Evolutionary conservation across 2,797 vertebrate genomes (phyloP).

Genomic region (Phalanger gymnotis): DNA sequence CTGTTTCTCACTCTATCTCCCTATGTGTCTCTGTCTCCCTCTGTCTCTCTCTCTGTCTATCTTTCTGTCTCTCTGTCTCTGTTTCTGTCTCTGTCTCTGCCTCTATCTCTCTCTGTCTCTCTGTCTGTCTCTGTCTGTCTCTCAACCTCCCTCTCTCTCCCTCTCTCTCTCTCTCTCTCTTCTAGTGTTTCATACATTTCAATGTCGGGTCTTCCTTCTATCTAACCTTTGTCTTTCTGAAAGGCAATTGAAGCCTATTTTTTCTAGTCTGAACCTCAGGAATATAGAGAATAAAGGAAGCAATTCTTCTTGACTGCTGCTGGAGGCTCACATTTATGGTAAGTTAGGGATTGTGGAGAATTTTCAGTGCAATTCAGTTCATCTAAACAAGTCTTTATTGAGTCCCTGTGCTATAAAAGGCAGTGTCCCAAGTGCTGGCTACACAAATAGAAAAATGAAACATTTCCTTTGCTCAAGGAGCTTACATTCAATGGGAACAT

Average conservation of each 20-base stretch:
- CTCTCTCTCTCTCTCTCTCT: neutral
- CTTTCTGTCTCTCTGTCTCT: no score
- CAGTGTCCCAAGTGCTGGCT: neutral
- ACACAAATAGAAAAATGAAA: neutral
- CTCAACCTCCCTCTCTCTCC: neutral
- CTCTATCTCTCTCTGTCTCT: neutral
- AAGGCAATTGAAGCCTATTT: neutral
- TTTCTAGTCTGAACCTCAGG: neutral
- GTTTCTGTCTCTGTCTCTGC: no score
- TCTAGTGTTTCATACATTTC: neutral
- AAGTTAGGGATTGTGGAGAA: neutral
- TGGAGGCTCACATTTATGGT: neutral
- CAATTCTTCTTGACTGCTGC: neutral
- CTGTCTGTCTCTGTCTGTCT: neutral
- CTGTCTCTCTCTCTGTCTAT: no score
- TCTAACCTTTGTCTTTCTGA: neutral
- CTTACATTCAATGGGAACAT: neutral
- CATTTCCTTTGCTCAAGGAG: neutral
- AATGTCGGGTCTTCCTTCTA: neutral
- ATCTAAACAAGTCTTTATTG: neutral
- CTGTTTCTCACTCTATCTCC: no score
- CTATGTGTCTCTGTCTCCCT: no score
- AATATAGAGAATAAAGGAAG: neutral
- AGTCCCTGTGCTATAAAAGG: neutral
- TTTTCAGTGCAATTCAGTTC: neutral